Evolutionary conservation across 2,888 invertebrate genomes (phyloP).

Genomic region (Didymodactylos carnosus): DNA sequence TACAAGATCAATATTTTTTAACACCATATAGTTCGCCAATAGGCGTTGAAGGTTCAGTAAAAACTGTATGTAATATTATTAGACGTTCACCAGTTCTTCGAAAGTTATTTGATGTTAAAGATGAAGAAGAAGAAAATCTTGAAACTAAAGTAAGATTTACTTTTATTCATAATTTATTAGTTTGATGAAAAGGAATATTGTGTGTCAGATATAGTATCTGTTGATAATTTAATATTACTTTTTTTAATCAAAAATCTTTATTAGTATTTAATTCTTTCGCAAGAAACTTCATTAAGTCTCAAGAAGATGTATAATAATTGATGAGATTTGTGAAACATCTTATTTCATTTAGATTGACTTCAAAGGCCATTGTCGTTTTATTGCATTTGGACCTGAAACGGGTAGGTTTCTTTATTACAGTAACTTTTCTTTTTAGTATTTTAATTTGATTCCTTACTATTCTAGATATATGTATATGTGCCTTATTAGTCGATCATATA

Average conservation of each 20-base stretch:
- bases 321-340: no score
- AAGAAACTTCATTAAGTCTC: no score
- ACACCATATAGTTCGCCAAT: neutral
- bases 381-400: neutral
- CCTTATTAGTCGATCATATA: neutral
- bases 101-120: neutral
- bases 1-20: neutral
- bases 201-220: no score
- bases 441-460: no score
- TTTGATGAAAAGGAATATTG: no score
- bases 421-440: no score
- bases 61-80: neutral
- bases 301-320: no score
- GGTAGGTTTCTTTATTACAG: no score
- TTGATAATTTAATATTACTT: no score
- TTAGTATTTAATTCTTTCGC: no score
- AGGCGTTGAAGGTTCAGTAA: neutral
- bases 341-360: neutral
- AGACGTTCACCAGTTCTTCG: neutral
- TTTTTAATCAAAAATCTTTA: no score
- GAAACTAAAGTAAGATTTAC: neutral
- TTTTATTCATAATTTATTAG: no score
- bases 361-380: neutral
- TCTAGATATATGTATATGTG: conserved; percentile 2
- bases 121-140: neutral